Evolutionary conservation across 2,888 invertebrate genomes (phyloP).

Genomic region (Scaptomyza reducta): DNA sequence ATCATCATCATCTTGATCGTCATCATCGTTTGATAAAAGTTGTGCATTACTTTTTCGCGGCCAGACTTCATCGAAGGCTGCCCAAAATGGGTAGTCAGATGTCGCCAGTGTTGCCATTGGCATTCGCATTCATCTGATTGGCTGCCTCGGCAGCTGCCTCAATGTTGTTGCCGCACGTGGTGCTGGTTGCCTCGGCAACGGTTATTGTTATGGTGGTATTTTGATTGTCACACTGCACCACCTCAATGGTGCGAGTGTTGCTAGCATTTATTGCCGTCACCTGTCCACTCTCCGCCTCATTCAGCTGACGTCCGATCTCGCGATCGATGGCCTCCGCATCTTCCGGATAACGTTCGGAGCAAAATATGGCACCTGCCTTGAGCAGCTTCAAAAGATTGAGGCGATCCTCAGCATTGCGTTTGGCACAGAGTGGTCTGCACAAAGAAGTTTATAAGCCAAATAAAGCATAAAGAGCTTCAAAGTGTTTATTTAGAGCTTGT

Average conservation of each 20-base stretch:
- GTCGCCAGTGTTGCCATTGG: conserved; percentile 62
- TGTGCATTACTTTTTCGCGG: conserved; percentile 43
- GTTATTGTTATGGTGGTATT: conserved; percentile 73
- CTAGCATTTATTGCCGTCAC: conserved; percentile 42
- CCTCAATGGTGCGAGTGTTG: conserved; percentile 80
- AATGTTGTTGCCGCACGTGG: conserved; percentile 44
- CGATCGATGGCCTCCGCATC: conserved; percentile 83
- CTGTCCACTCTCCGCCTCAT: conserved; percentile 70
- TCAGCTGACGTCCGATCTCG: conserved; percentile 81
- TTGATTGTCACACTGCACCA: conserved; percentile 77
- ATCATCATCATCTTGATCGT: no score
- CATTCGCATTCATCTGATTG: conserved; percentile 62
- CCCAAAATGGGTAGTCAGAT: conserved; percentile 84
- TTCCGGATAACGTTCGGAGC: conserved; percentile 83
- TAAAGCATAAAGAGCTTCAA: background rate
- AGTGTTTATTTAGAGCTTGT: background rate
- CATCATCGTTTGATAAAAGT: conserved; percentile 33
- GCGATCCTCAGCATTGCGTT: conserved; percentile 94
- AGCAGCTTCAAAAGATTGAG: conserved; percentile 92
- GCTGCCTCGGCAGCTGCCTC: conserved; percentile 32
- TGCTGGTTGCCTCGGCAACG: conserved; percentile 63
- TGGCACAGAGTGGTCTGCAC: conserved; percentile 89
- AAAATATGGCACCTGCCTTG: conserved; percentile 83
- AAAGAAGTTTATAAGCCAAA: background rate
- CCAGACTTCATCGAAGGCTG: conserved; percentile 82